A percentile compares a stretch with the other conserved stretches of the same genome.
These are phyloP conservation scores for Otus sunia DNA, from an alignment of 2,113 vertebrate genomes.

Conservation along the genomic window DNA sequence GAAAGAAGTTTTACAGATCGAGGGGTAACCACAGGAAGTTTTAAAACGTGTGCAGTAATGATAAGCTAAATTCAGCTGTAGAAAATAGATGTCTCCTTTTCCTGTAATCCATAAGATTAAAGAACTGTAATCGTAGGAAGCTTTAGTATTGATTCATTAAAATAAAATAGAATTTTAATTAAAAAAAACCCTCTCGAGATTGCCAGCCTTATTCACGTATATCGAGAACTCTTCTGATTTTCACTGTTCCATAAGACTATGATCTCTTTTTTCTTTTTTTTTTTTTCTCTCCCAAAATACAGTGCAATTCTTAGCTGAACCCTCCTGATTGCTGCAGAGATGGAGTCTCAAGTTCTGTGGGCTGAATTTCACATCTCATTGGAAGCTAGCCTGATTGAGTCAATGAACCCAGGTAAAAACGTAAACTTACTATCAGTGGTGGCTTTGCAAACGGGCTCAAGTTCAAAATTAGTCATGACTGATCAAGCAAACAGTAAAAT, in stretches of 20 bases:
- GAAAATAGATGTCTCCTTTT: neutral
- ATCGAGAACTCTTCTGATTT: neutral
- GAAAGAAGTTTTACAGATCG: neutral
- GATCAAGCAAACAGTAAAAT: neutral
- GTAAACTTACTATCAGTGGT: neutral
- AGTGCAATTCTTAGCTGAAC: neutral
- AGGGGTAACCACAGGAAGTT: neutral
- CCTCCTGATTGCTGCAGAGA: neutral
- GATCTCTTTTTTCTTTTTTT: neutral
- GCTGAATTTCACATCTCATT: neutral
- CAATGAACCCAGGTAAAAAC: neutral
- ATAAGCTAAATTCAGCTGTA: neutral
- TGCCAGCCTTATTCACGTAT: neutral
- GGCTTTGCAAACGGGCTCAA: neutral
- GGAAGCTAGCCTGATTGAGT: neutral
- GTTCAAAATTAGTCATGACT: neutral
- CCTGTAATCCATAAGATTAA: neutral
- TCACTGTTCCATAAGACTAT: neutral
- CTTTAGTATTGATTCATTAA: slow-evolving; percentile 3
- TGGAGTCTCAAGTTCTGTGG: neutral
- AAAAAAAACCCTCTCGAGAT: neutral
- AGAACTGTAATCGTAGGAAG: neutral
- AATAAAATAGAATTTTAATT: slow-evolving; percentile 4
- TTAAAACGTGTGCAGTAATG: neutral
- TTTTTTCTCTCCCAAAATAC: neutral